phyloP scores from a whole-genome alignment of 2,797 vertebrate genomes.

The Nasua narica region DNA sequence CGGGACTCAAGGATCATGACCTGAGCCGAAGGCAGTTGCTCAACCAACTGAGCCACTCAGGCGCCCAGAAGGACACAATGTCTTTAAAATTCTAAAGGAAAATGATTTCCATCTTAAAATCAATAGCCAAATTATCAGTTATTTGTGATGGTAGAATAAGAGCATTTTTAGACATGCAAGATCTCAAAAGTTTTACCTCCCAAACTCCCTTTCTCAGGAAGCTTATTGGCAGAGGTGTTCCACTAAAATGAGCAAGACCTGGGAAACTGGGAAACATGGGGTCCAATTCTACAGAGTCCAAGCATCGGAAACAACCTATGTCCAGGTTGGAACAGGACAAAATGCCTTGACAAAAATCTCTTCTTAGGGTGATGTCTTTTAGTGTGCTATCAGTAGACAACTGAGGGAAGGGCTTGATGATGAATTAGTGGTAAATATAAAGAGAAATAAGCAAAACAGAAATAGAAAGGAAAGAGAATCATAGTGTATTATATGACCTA shows the following conservation, averaged over 20 bases:
- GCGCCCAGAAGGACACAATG: background rate
- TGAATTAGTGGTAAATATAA: slow-evolving; percentile 7
- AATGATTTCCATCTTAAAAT: background rate
- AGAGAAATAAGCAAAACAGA: slow-evolving; percentile 14
- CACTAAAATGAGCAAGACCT: background rate
- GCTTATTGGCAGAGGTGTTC: background rate
- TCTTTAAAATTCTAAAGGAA: slow-evolving; percentile 22
- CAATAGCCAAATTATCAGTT: background rate
- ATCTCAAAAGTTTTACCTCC: background rate
- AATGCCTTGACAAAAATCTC: background rate
- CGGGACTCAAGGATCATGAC: too few species aligned
- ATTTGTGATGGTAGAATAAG: background rate
- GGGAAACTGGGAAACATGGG: background rate
- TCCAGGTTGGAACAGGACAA: background rate
- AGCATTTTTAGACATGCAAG: background rate
- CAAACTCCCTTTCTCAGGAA: background rate
- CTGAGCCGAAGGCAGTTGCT: too few species aligned
- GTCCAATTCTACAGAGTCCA: background rate
- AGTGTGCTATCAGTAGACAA: background rate
- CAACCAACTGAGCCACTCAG: too few species aligned
- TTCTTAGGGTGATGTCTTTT: background rate
- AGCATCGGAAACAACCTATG: background rate
- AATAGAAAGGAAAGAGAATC: background rate
- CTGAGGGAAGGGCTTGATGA: background rate
- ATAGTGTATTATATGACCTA: background rate